A percentile compares a stretch with the other conserved stretches of the same genome.
Conservation (phyloP, 2,888 invertebrate genomes). For the Lamellibrachia columna region DNA sequence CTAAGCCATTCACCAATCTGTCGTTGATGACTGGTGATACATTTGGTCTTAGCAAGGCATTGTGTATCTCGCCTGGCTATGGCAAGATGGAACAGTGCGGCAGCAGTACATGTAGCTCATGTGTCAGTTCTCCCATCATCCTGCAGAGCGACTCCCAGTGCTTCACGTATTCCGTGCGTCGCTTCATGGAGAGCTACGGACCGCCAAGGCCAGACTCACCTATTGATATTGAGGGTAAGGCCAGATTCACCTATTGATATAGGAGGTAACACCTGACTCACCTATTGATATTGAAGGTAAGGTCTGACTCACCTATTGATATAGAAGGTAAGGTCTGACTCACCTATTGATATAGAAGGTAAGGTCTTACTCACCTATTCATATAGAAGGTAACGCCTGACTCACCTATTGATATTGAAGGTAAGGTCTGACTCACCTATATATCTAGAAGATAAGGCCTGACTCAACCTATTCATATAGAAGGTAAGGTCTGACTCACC, state of each 20-base stretch:
- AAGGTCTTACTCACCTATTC: background rate
- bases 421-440: background rate
- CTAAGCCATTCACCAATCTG: background rate
- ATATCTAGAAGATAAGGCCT: background rate
- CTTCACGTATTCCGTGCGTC: conserved; percentile 61
- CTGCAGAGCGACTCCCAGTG: conserved; percentile 61
- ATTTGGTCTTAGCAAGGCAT: conserved; percentile 29
- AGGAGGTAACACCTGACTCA: background rate
- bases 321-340: background rate
- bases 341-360: background rate
- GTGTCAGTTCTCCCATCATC: conserved; percentile 57
- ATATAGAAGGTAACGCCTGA: background rate
- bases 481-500: background rate
- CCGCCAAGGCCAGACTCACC: conserved; percentile 49
- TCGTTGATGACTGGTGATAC: conserved; percentile 18
- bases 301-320: background rate
- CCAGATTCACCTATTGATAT: background rate
- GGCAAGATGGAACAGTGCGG: conserved; percentile 33
- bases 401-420: background rate
- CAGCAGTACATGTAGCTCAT: conserved; percentile 72
- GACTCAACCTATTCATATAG: background rate
- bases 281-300: background rate
- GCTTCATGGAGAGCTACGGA: conserved; percentile 49
- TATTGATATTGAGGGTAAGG: conserved; percentile 56
- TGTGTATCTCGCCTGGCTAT: conserved; percentile 39